Conservation (phyloP, 2,888 invertebrate species). For the Melanargia galathea region DNA sequence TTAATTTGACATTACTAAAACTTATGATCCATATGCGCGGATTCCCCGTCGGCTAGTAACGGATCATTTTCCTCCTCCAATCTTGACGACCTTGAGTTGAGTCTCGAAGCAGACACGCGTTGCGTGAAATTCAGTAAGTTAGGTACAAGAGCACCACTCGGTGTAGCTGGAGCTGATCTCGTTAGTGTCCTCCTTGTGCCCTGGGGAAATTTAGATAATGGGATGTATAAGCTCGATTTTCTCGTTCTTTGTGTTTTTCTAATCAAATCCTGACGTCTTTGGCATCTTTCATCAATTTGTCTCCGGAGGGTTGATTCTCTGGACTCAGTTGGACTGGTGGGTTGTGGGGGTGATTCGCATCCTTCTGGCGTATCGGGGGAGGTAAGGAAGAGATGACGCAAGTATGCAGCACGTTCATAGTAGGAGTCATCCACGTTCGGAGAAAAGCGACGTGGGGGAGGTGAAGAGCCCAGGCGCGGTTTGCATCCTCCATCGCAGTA, state of each 20-base stretch:
- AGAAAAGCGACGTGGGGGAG: slow-evolving; percentile 58
- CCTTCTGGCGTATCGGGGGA: slow-evolving; percentile 57
- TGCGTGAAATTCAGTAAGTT: slow-evolving; percentile 84
- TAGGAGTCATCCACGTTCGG: slow-evolving; percentile 56
- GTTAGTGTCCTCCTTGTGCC: slow-evolving; percentile 84
- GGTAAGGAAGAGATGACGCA: slow-evolving; percentile 59
- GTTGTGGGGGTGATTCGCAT: slow-evolving; percentile 87
- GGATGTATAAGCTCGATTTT: slow-evolving; percentile 87
- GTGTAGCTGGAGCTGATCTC: slow-evolving; percentile 91
- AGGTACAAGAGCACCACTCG: slow-evolving; percentile 87
- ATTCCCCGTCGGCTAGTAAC: slow-evolving; percentile 76
- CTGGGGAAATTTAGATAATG: slow-evolving; percentile 65
- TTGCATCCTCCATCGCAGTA: slow-evolving; percentile 70
- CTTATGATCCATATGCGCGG: slow-evolving; percentile 64
- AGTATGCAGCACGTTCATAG: slow-evolving; percentile 62
- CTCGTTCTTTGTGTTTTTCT: slow-evolving; percentile 67
- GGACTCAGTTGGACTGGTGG: slow-evolving; percentile 91
- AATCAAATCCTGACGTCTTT: slow-evolving; percentile 65
- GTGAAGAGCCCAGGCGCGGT: slow-evolving; percentile 66
- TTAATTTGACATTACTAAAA: slow-evolving; percentile 52
- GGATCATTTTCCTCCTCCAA: slow-evolving; percentile 84
- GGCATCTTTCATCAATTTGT: slow-evolving; percentile 77
- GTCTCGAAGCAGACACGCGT: slow-evolving; percentile 75
- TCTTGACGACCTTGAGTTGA: slow-evolving; percentile 72
- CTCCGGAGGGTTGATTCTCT: slow-evolving; percentile 88